A percentile compares a stretch with the other conserved stretches of the same genome.
phyloP scores from a whole-genome alignment of 23 tunicate genomes.

The Diplosoma virens region DNA sequence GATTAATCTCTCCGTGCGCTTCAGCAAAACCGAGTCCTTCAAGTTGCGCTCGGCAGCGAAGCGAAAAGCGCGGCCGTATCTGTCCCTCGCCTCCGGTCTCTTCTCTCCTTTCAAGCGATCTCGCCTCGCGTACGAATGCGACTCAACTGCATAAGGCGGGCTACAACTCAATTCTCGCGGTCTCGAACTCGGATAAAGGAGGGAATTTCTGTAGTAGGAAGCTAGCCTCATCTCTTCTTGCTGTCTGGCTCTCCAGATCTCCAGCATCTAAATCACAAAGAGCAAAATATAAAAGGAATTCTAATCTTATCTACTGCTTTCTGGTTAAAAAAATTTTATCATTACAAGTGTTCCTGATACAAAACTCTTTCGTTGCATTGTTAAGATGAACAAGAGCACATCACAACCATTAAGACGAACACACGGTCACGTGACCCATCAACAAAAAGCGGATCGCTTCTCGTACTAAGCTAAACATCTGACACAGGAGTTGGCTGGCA shows the following conservation, averaged over 20 bases:
- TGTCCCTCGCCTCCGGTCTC: background rate
- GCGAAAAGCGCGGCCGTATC: background rate
- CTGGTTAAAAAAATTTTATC: too few relatives aligned
- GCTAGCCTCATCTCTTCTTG: slow-evolving; percentile 17
- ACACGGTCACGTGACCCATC: too few relatives aligned
- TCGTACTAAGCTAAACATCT: too few relatives aligned
- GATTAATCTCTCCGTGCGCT: slow-evolving; percentile 11
- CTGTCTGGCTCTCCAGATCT: slow-evolving; percentile 24
- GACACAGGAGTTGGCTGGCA: too few relatives aligned
- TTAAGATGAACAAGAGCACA: too few relatives aligned
- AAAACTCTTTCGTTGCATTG: too few relatives aligned
- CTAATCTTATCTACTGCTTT: too few relatives aligned
- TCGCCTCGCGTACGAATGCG: background rate
- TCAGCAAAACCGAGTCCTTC: background rate
- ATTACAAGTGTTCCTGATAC: too few relatives aligned
- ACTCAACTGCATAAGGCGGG: background rate
- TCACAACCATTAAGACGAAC: too few relatives aligned
- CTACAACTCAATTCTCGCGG: background rate
- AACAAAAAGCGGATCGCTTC: too few relatives aligned
- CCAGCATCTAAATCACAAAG: slow-evolving; percentile 3
- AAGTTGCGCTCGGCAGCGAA: background rate
- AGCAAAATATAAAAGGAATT: too few relatives aligned
- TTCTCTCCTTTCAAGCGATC: background rate
- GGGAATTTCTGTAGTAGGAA: background rate
- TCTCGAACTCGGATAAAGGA: background rate